Percentiles rank a stretch among this genome's conserved stretches.
Evolutionary conservation across 2,797 vertebrate species (phyloP).

Genomic region (Galagoides demidoff): DNA sequence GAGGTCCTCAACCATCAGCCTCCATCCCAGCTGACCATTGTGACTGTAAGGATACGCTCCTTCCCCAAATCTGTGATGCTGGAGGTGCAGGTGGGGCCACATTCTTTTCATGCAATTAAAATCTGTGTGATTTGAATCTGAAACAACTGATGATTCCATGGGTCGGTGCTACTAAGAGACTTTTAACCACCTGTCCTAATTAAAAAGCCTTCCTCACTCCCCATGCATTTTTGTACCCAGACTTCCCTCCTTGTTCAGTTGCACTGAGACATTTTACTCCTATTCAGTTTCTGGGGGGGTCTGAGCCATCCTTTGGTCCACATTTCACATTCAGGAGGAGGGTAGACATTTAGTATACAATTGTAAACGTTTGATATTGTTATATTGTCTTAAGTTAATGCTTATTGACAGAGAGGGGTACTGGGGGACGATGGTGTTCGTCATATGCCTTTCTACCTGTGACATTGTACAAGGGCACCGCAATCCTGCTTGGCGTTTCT

Average conservation of each 20-base stretch:
- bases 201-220: constrained; percentile 13
- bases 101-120: not conserved
- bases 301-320: not conserved
- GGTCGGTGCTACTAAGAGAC: not conserved
- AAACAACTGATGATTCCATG: not conserved
- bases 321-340: not conserved
- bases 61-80: not conserved
- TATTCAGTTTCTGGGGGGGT: accelerated
- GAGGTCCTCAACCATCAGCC: not conserved
- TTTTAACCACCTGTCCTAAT: not conserved
- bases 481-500: not conserved
- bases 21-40: not conserved
- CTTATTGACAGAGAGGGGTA: not conserved
- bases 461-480: no score
- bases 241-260: not conserved
- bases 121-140: not conserved
- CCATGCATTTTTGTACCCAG: not conserved
- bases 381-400: not conserved
- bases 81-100: accelerated
- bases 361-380: not conserved
- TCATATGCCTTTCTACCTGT: not conserved
- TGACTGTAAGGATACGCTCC: not conserved
- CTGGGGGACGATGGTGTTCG: not conserved
- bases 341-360: not conserved
- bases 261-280: not conserved